These are phyloP conservation scores for Neolamprologus hecqui DNA, from an alignment of 2,113 vertebrate species.

Conservation along the genomic window DNA sequence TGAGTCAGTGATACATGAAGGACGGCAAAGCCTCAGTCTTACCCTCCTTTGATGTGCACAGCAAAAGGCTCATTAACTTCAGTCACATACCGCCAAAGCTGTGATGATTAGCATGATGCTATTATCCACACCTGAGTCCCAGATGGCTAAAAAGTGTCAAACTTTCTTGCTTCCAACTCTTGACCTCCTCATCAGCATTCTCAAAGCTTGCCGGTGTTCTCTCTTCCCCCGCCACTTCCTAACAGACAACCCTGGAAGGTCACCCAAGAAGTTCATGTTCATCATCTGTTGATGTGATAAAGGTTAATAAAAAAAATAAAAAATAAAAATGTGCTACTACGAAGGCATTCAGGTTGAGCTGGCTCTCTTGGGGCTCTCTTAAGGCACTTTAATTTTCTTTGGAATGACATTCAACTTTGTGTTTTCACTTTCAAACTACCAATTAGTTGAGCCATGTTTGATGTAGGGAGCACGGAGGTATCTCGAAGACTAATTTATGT, in stretches of 20 bases:
- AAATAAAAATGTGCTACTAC: not conserved
- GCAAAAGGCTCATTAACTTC: not conserved
- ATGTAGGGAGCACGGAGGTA: not conserved
- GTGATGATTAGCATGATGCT: not conserved
- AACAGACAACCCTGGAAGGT: conserved; percentile 37
- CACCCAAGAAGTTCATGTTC: conserved; percentile 25
- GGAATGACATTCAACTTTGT: conserved; percentile 11
- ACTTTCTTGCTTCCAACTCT: conserved; percentile 1
- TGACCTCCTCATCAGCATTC: not conserved
- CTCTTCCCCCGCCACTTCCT: not conserved
- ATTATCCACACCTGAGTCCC: not conserved
- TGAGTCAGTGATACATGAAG: conserved; percentile 19
- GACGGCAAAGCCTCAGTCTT: conserved; percentile 10
- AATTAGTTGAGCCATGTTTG: conserved; percentile 30
- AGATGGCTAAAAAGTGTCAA: not conserved
- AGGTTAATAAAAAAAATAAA: conserved; percentile 45
- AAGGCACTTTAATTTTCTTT: not conserved
- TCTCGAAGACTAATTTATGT: conserved; percentile 19
- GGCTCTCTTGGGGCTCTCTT: not conserved
- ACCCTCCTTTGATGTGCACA: not conserved
- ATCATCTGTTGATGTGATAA: conserved; percentile 44
- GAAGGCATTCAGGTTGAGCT: not conserved
- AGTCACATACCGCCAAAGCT: not conserved
- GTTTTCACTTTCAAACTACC: not conserved
- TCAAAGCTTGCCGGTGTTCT: not conserved